Base-by-base conservation (phyloP, 2,113 vertebrate genomes). In the Agelaius phoeniceus region DNA sequence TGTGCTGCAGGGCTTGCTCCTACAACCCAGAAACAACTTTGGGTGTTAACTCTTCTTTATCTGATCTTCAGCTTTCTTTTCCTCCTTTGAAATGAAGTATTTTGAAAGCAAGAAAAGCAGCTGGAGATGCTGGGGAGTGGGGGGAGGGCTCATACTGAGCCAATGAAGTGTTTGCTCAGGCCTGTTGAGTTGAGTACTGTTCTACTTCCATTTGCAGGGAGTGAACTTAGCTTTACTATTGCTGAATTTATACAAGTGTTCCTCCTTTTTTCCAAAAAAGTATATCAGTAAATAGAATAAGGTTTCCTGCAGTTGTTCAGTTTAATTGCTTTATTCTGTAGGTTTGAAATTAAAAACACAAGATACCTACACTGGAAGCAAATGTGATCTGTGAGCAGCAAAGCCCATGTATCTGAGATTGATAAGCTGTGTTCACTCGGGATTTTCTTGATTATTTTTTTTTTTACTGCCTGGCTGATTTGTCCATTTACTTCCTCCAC, bases 281-380 rank as follows among this genome's bases (percentile, higher is more conserved):
- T 27, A 0, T 16, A 46, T 30, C 9, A 28, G 8, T 59, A 80
- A 79, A 65, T 35, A 28, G 49, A 27, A 10, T 15, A 51, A 28
- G 13, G 18, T 73, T 91, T 87, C 14, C 6, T 61, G 6, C 19
- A 55, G 11, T n/a, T 13, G 20, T 62, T 77, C n/a, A 20, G 58
- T 71, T 83, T 15, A 57, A 81, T 54, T 55, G 18, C 9, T 77
- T 3, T 44, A 17, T 52, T 65, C 23, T 59, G 4, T 52, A 37
- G 10, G 8, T 57, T 57, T 44, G 28, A 80, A 75, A 39, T 72
- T 15, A 65, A 82, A 78, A 43, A 0, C 10, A 51, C 26, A 44
- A 24, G 37, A 30, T 13, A 14, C 1, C 13, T 41, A 1, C 1
- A 0, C 31, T 43, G 37, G n/a, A 80, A 37, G 27, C 14, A 59